Evolutionary conservation across 2,797 vertebrate genomes (phyloP).

Genomic region (Anas bahamensis): DNA sequence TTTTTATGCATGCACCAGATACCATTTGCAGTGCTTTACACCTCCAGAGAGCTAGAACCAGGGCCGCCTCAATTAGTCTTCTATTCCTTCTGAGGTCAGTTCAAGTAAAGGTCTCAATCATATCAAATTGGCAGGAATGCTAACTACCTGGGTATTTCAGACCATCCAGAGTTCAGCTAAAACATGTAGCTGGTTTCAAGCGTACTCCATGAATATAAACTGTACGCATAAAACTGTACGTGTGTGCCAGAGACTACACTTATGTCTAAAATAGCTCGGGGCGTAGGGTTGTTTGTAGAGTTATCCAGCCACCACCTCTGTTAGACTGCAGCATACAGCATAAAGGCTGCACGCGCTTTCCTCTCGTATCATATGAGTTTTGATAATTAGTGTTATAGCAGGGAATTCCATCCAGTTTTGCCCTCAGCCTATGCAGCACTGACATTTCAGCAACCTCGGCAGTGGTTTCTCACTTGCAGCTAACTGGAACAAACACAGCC

Average conservation of each 20-base stretch:
- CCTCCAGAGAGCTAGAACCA: constrained; percentile 32
- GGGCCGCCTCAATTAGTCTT: constrained; percentile 48
- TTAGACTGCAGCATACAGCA: not conserved
- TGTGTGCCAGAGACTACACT: not conserved
- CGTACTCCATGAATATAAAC: not conserved
- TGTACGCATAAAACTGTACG: not conserved
- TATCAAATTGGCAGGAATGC: constrained; percentile 26
- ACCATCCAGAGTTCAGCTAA: not conserved
- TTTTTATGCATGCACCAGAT: constrained; percentile 48
- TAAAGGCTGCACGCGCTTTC: rapidly evolving
- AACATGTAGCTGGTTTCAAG: not conserved
- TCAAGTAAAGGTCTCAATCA: constrained; percentile 62
- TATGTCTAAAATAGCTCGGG: not conserved
- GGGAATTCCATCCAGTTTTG: constrained; percentile 27
- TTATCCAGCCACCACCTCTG: not conserved
- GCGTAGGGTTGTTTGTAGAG: not conserved
- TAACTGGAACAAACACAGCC: constrained; percentile 48
- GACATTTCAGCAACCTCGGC: constrained; percentile 6
- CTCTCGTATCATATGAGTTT: not conserved
- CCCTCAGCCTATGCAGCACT: not conserved
- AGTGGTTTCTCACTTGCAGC: constrained; percentile 44
- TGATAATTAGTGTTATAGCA: not conserved
- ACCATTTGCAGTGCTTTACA: constrained; percentile 27
- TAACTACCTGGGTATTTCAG: constrained; percentile 33
- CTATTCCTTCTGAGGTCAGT: constrained; percentile 50